These are phyloP conservation scores for Mobula birostris DNA, from an alignment of 2,113 vertebrate genomes.

Conservation along the genomic window DNA sequence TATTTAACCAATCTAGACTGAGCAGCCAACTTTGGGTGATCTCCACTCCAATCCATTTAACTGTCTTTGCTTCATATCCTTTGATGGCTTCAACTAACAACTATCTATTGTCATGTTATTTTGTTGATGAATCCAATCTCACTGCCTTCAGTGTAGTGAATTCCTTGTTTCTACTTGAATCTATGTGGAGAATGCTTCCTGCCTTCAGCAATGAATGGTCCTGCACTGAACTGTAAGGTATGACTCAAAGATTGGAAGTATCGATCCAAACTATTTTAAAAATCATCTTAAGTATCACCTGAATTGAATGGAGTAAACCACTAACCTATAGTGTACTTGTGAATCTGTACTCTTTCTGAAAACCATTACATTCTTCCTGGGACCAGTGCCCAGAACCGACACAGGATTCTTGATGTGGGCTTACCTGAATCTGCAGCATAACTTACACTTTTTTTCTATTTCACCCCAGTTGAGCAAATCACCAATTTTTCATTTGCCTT, in stretches of 20 bases:
- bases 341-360: neutral
- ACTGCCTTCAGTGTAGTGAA: neutral
- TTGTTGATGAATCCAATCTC: neutral
- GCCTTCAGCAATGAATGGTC: neutral
- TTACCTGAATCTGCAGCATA: neutral
- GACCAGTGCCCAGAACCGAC: too few species aligned
- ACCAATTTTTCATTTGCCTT: neutral
- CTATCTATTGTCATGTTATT: neutral
- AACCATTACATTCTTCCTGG: neutral
- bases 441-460: neutral
- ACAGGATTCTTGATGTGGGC: neutral
- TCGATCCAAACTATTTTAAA: neutral
- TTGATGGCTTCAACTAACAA: neutral
- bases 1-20: neutral
- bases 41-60: neutral
- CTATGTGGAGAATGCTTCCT: neutral
- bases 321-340: neutral
- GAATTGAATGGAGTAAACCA: neutral
- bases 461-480: neutral
- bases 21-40: neutral
- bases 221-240: neutral
- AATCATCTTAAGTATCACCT: neutral
- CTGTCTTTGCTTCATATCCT: neutral
- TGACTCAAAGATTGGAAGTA: neutral
- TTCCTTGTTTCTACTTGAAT: neutral